Evolutionary conservation across 2,113 vertebrate genomes (phyloP), one percentile per base, ranked within the genome.

Genomic region (Brachypodius melanocephalos): DNA sequence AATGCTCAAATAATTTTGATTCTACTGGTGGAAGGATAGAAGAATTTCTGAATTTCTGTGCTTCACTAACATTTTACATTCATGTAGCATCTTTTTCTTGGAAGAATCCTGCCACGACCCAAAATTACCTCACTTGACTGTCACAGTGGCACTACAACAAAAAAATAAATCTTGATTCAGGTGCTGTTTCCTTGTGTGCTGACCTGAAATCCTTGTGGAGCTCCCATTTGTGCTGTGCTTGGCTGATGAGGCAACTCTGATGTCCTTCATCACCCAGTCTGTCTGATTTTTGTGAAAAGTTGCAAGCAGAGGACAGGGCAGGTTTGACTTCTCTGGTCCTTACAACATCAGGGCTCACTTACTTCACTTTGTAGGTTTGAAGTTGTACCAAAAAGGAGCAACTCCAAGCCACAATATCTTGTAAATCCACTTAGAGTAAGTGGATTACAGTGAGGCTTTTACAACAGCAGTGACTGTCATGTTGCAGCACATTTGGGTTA

Each of bases 391-490:
- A 77, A 77, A 46, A 91, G 43, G 38, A 73, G 65, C 49, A 79
- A 78, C 71, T 69, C 32, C 28, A 42, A 80, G 46, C 63, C 72
- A 79, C 48, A 84, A 62, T 12, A 84, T 46, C 73, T 74, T 67
- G 55, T 18, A 94, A 93, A 91, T 94, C 73, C 77, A 91, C 51
- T 93, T 79, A 75, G 11, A 40, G 5, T 77, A 82, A 94, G 82
- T 88, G 78, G 85, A 89, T 94, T 91, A 89, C 51, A 78, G 62
- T 5, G 21, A 91, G 52, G 66, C 42, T 88, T 94, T 88, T 72
- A 32, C 20, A 88, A 38, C 66, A 72, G 14, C 4, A 7, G 0
- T 75, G 57, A 29, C 57, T 85, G 34, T 49, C 83, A 58, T 42
- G 25, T 45, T 62, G 57, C 52, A 89, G 51, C 51, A 42, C 32